These are phyloP conservation scores for Daubentonia madagascariensis DNA, from an alignment of 2,113 vertebrate genomes.

Conservation along the genomic window DNA sequence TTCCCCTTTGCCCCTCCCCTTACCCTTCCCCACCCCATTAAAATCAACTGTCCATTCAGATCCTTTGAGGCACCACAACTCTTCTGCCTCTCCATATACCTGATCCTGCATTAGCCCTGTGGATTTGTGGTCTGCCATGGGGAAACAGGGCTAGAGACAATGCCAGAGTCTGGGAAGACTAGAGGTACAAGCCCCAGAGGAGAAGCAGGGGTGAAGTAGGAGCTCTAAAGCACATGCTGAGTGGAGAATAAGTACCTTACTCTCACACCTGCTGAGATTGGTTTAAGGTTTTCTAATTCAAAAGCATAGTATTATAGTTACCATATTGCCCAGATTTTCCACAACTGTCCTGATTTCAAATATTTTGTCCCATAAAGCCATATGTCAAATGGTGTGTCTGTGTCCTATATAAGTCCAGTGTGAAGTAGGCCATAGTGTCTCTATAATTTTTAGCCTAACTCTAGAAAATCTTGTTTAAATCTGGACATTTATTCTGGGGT, in stretches of 20 bases:
- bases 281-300: neutral
- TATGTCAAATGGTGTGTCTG: neutral
- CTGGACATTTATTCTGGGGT: neutral
- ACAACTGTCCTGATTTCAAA: constrained; percentile 28
- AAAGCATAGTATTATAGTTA: neutral
- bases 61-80: neutral
- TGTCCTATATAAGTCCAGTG: neutral
- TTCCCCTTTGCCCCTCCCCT: neutral
- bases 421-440: neutral
- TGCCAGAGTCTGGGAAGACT: neutral
- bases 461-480: neutral
- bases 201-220: neutral
- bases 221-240: too few relatives aligned
- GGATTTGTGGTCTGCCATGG: neutral
- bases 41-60: constrained; percentile 15
- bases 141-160: neutral
- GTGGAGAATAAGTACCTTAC: neutral
- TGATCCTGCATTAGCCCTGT: neutral
- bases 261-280: neutral
- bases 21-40: neutral
- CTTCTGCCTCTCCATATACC: neutral
- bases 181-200: neutral
- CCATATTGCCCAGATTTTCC: neutral
- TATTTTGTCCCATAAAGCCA: neutral
- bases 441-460: neutral